Base-by-base conservation (phyloP, 2,888 invertebrate species). In the Pocota personata region DNA sequence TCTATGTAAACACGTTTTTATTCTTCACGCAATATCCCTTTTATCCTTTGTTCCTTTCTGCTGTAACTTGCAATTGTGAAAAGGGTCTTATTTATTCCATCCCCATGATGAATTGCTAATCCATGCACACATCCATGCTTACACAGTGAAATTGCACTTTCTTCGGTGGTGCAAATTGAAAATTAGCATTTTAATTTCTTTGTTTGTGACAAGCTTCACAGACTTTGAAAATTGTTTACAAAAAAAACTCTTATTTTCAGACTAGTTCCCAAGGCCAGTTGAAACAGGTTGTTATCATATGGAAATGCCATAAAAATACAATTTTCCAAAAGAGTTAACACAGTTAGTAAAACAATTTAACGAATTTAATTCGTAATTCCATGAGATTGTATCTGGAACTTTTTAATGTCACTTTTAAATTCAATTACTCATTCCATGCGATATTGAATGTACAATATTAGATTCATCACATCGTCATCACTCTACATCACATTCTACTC, bases 151-250 rank as follows among this genome's bases (percentile, higher is more conserved):
- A 57, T 35, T 75, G 35, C 43, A 60, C 40, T 64, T 69, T 32
- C 46, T 30, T 27, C 14, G 14, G 3, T 43, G 50, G 2, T 73
- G 57, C 10, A 64, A 57, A 58, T 32, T 37, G 40, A 35, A 64
- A 71, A 71, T 76, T 57, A 55, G 46, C 40, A 75, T 62, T 69
- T 75, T 69, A 67, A 75, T 82, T 48, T 48, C 48, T 58, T 58
- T 76, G 19, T 55, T 71, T 71, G 43, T 58, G 8, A 10, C 16
- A 62, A 24, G 14, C 30, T 43, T 60, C 16, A 32, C 19, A 12
- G 32, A 73, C 40, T 55, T 55, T 10, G 32, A 16, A 48, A 27
- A 58, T 32, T 48, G 14, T 2, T 55, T 55, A 8, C n/a, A 12
- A 10, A 5, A 27, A 24, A 57, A 52, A 30, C 30, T 55, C 16